Evolutionary conservation across 2,888 invertebrate species (phyloP), one percentile per base, ranked within the genome.

Genomic region (Arenicola marina): DNA sequence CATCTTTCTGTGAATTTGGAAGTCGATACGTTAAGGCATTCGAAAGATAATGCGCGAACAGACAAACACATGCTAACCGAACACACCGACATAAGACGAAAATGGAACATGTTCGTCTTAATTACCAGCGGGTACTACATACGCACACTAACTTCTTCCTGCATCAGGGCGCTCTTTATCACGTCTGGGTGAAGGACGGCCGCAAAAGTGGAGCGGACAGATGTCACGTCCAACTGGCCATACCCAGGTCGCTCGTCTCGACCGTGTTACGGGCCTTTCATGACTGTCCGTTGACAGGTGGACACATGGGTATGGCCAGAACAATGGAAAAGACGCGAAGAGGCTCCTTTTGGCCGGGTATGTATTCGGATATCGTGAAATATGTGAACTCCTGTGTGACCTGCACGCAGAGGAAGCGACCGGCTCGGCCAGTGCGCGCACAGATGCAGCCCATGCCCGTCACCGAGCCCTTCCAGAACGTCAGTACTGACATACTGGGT

Each of bases 231-330:
- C 48, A 48, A 21, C 15, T 48, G 7, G 15, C 18, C 21, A 21
- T 48, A 11, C 48, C 48, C 15, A 48, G 7, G 24, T 48, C 18
- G 7, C 24, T 18, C 18, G 18, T 18, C 21, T 21, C 15, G 15
- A 48, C 24, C 15, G 21, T 48, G 7, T 21, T 48, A 18, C 18
- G 24, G 18, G 7, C 7, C 48, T 18, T 7, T 7, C 48, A 48
- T 21, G 48, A 48, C 24, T 18, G 18, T 21, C 24, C 24, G 24
- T 21, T 48, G 15, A 7, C 15, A 7, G 48, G 48, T 21, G 48
- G 48, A 48, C 48, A 48, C 48, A 15, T 48, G 15, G 48, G 48
- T 18, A 48, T 48, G 7, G 15, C 48, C 7, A 48, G 48, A 48
- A 48, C 48, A 15, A 18, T 48, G 7, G 48, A 48, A 48, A 48